Conservation (phyloP, 2,888 invertebrate species). For the Zhengitettix transpicula region DNA sequence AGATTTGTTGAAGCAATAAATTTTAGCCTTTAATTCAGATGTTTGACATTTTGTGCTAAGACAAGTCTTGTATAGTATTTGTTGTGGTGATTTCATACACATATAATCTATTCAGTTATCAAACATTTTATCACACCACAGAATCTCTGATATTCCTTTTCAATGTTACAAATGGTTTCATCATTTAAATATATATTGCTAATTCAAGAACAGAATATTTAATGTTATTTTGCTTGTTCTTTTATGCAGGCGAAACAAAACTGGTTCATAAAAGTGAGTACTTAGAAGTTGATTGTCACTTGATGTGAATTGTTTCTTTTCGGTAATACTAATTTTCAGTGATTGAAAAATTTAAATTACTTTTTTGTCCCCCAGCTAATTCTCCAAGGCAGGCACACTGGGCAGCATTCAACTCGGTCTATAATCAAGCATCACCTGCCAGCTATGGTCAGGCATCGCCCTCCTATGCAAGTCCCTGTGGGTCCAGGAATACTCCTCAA, state of each 20-base stretch:
- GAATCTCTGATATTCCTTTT: too few species aligned
- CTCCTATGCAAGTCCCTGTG: slow-evolving; percentile 25
- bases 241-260: neutral
- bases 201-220: too few species aligned
- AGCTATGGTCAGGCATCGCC: slow-evolving; percentile 37
- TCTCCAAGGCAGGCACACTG: slow-evolving; percentile 19
- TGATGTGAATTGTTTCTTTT: neutral
- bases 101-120: too few species aligned
- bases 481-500: slow-evolving; percentile 33
- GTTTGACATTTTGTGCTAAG: too few species aligned
- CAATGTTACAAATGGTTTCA: too few species aligned
- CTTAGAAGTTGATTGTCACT: neutral
- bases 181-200: too few species aligned
- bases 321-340: neutral
- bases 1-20: too few species aligned
- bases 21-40: too few species aligned
- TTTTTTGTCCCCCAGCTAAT: slow-evolving; percentile 15
- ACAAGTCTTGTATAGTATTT: too few species aligned
- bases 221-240: neutral
- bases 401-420: slow-evolving; percentile 37
- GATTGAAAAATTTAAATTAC: neutral
- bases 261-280: too few species aligned
- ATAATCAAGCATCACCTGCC: slow-evolving; percentile 27
- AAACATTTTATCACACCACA: too few species aligned
- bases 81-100: too few species aligned